Evolutionary conservation across 2,113 vertebrate species (phyloP), one percentile per base, ranked within the genome.

Genomic region (Silurus glanis): DNA sequence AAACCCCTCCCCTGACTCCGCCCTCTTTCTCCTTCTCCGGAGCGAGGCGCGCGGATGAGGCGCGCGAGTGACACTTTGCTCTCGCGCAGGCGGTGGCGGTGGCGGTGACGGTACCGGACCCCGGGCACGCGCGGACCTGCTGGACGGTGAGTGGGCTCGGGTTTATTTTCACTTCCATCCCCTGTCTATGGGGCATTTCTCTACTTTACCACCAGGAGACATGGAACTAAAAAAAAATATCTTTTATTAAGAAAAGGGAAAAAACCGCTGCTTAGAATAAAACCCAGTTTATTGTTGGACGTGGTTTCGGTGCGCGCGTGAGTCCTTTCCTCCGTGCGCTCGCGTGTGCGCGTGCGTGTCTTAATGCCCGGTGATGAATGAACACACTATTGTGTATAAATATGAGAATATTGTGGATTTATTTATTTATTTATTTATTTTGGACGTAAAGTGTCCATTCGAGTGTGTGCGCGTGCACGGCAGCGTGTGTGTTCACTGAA

Each of bases 21-120:
- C 67, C 37, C 82, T 58, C 75, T 49, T 69, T 75, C 80, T 45
- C 28, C 19, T 55, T 85, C 83, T 45, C 51, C 66, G 51, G 53
- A 25, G 83, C 69, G 69, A 86, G 49, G 62, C 37, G 62, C 37
- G 75, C 25, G 75, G 85, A 88, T 87, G 85, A 84, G 74, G 75
- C 45, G 85, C 85, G 59, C 85, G 45, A 45, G 79, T 71, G 84
- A 91, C 88, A 79, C 76, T 58, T 89, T 64, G 79, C 81, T 89
- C 83, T 69, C 83, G 51, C 16, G 71, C 89, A 86, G 84, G 78
- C 89, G 83, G 61, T 28, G 84, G 78, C 89, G 83, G 61, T 28
- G 84, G 67, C 82, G 80, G 49, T 89, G 49, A 61, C 12, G 23
- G 64, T n/a, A 67, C 25, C 75, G 51, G 75, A 47, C 71, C 5